Conservation (phyloP, 2,888 invertebrate genomes). For the Neoascia interrupta region DNA sequence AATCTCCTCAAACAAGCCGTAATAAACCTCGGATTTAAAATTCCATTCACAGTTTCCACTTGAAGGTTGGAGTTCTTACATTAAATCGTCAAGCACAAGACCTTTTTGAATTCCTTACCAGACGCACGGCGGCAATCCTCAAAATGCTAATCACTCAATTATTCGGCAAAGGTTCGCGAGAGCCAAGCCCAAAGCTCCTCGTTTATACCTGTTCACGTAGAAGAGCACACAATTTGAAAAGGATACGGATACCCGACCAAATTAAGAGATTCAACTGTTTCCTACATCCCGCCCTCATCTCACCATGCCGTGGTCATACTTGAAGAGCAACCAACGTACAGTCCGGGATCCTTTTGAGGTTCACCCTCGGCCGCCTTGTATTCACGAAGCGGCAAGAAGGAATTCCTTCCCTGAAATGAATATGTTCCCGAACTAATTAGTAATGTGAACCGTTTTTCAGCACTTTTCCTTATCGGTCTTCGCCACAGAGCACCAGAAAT, state of each 20-base stretch:
- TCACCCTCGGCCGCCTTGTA: too few species aligned
- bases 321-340: conserved; percentile 21
- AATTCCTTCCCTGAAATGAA: conserved; percentile 32
- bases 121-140: conserved; percentile 58
- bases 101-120: conserved; percentile 45
- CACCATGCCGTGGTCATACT: conserved; percentile 18
- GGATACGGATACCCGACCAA: conserved; percentile 7
- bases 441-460: conserved; percentile 53
- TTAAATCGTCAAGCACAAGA: conserved; percentile 39
- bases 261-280: conserved; percentile 51
- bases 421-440: conserved; percentile 59
- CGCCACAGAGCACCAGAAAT: conserved; percentile 25
- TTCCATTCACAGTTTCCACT: conserved; percentile 53
- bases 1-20: conserved; percentile 27
- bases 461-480: conserved; percentile 36
- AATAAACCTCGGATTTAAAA: conserved; percentile 35
- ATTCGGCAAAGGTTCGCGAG: conserved; percentile 40
- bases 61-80: conserved; percentile 40
- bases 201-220: conserved; percentile 15
- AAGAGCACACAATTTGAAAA: background rate
- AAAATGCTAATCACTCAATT: conserved; percentile 69
- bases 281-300: background rate
- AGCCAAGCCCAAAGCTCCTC: background rate
- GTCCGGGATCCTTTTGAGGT: conserved; percentile 5
- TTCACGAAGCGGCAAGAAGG: background rate